Base-by-base conservation (phyloP, 2,797 vertebrate genomes). In the Lacerta viridis region DNA sequence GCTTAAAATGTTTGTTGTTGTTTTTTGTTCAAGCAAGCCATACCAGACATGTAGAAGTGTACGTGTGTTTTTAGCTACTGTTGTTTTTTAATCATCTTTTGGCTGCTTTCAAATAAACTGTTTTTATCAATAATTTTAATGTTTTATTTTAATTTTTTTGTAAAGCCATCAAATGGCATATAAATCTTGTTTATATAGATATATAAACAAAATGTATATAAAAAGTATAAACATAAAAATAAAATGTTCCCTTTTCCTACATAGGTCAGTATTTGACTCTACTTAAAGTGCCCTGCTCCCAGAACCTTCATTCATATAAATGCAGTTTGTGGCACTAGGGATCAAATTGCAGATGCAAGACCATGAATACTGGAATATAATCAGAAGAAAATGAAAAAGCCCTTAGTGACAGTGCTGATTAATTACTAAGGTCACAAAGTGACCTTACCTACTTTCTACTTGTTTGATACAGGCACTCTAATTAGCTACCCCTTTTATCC, bases 341-440 rank as follows among this genome's bases (percentile, higher is more conserved):
- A 71, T 23, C 7, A 66, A 6, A 33, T 4, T n/a, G 55, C 80
- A 80, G 46, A 74, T 10, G 59, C n/a, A 61, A 89, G 71, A 90
- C 55, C 85, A 11, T 61, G 1, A 86, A 0, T 2, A 68, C 23
- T 82, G 93, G 91, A 95, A 85, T 50, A 79, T 43, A 91, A 39
- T 27, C 46, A 74, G 41, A 2, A 3, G 2, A 3, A 43, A 84
- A 90, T 92, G 77, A 15, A 64, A 84, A 69, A 90, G 75, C 9
- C 7, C 3, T 36, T 50, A 61, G 69, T 29, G 59, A 71, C 46
- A 39, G 50, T 55, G 55, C 11, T 75, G 74, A 92, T 85, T 82
- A 88, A 89, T 75, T 78, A 80, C 55, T 27, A 85, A 18, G 9
- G 59, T 85, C 55, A 82, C 74, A 43, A 66, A 7, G 20, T 50